These are phyloP conservation scores for Apis cerana DNA, from an alignment of 1,140 invertebrate genomes.

Conservation along the genomic window DNA sequence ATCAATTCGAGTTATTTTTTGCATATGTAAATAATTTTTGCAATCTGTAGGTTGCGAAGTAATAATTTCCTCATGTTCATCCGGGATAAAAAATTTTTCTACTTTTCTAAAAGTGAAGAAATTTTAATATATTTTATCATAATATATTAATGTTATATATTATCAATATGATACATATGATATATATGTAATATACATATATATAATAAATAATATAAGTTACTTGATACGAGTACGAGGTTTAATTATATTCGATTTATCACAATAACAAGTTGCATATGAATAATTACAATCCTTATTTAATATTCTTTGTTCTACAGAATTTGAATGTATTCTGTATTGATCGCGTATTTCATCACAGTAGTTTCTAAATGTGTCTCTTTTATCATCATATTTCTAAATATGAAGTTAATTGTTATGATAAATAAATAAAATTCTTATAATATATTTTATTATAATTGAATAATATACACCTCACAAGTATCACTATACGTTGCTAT, in stretches of 20 bases:
- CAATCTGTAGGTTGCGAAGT: not conserved
- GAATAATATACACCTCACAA: slow-evolving; percentile 39
- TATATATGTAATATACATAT: too few species aligned
- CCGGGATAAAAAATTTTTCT: not conserved
- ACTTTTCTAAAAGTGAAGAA: not conserved
- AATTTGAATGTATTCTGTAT: too few species aligned
- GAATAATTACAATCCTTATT: not conserved
- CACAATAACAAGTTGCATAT: slow-evolving; percentile 1
- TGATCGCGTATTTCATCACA: not conserved
- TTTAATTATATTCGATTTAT: not conserved
- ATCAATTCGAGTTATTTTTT: not conserved
- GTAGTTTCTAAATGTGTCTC: not conserved
- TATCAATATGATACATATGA: not conserved
- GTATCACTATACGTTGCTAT: slow-evolving; percentile 17
- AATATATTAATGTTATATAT: not conserved
- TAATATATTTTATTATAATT: not conserved
- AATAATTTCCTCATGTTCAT: not conserved
- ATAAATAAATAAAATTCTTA: not conserved
- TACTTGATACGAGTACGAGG: not conserved
- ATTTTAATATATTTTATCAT: not conserved
- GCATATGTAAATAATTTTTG: not conserved
- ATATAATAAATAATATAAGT: not conserved
- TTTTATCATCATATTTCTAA: not conserved
- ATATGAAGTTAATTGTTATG: not conserved
- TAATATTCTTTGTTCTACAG: not conserved